Evolutionary conservation across 2,113 vertebrate species (phyloP).

Genomic region (Tragelaphus scriptus): DNA sequence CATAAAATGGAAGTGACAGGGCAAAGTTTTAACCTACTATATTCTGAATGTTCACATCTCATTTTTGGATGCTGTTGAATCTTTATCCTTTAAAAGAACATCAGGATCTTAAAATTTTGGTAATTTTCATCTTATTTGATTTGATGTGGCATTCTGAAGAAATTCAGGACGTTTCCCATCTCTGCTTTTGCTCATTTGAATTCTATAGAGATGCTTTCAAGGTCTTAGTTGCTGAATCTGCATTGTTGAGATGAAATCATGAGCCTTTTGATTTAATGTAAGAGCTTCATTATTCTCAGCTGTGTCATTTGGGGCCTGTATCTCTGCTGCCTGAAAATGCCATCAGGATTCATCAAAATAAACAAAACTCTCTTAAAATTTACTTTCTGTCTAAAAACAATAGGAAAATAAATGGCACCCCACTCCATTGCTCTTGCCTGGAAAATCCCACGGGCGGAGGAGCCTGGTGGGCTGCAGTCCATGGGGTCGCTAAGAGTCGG

Average conservation of each 20-base stretch:
- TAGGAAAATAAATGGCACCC: not conserved
- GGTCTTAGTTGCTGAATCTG: conserved; percentile 60
- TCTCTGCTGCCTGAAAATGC: conserved; percentile 43
- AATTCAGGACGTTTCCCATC: not conserved
- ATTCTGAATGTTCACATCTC: conserved; percentile 22
- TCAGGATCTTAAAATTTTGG: not conserved
- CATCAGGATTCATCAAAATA: conserved; percentile 52
- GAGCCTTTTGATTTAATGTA: conserved; percentile 60
- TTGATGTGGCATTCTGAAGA: not conserved
- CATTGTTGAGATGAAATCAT: conserved; percentile 53
- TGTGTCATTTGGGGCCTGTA: conserved; percentile 17
- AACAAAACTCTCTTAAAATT: conserved; percentile 54
- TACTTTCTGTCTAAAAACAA: conserved; percentile 38
- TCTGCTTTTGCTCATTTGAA: conserved; percentile 42
- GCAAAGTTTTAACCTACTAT: not conserved
- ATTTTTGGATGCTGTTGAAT: not conserved
- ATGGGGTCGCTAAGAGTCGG: too few species aligned
- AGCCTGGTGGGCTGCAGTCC: too few species aligned
- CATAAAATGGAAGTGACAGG: conserved; percentile 26
- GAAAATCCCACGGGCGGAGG: too few species aligned
- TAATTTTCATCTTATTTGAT: not conserved
- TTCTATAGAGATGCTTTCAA: not conserved
- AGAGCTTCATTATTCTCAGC: conserved; percentile 62
- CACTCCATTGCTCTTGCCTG: too few species aligned
- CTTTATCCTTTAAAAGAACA: conserved; percentile 15